Evolutionary conservation across 2,113 vertebrate species (phyloP).

Genomic region (Epinephelus fuscoguttatus): DNA sequence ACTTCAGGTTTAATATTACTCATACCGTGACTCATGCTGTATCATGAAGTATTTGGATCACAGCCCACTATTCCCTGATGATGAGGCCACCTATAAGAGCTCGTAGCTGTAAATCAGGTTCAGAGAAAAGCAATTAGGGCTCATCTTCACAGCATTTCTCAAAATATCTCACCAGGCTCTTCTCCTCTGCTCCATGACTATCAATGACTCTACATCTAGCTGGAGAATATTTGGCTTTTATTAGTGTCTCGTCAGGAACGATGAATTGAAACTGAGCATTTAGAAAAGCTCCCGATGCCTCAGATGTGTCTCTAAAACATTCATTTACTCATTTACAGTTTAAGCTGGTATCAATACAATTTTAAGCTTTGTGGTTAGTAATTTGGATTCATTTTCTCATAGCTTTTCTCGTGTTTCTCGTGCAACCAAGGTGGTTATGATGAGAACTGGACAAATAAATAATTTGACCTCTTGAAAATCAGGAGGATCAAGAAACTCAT

Average conservation of each 20-base stretch:
- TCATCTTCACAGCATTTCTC: conserved; percentile 51
- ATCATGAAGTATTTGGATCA: conserved; percentile 43
- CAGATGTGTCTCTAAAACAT: no score
- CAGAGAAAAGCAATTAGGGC: conserved; percentile 63
- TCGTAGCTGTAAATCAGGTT: conserved; percentile 41
- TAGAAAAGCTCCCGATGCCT: not conserved
- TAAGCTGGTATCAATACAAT: not conserved
- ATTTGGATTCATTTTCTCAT: no score
- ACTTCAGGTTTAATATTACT: conserved; percentile 32
- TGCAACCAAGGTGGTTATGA: no score
- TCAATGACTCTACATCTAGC: conserved; percentile 30
- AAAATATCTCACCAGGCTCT: conserved; percentile 48
- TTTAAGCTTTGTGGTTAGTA: not conserved
- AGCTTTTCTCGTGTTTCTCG: no score
- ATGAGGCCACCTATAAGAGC: conserved; percentile 42
- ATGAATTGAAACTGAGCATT: conserved; percentile 14
- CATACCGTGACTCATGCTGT: conserved; percentile 45
- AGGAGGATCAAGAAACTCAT: no score
- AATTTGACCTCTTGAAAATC: no score
- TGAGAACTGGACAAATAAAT: no score
- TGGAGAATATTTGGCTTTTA: conserved; percentile 28
- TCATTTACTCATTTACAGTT: not conserved
- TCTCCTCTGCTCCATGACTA: conserved; percentile 27
- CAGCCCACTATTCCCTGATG: conserved; percentile 41
- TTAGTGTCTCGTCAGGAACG: not conserved